Evolutionary conservation across 92 coral and sea anemone species (phyloP).

Genomic region (Anthopleura xanthogrammica): DNA sequence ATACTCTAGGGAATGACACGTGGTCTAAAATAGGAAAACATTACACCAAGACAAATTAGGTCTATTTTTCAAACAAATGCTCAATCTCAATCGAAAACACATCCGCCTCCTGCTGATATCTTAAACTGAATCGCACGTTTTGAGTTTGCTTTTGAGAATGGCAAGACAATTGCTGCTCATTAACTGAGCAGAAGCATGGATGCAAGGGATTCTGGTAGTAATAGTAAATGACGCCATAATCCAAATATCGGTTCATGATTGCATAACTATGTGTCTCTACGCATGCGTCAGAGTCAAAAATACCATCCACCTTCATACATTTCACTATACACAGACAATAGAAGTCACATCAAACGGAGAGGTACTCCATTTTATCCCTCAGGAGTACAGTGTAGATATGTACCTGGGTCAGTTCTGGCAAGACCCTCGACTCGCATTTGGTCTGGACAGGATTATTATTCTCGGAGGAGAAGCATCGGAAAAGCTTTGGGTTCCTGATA

Average conservation of each 20-base stretch:
- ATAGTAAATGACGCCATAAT: too few species aligned
- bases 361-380: not conserved
- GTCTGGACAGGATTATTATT: slow-evolving; percentile 76
- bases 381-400: slow-evolving; percentile 92
- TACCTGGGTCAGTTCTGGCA: slow-evolving; percentile 97
- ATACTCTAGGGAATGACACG: too few species aligned
- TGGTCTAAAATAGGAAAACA: too few species aligned
- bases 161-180: too few species aligned
- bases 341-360: not conserved
- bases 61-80: too few species aligned
- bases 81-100: too few species aligned
- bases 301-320: slow-evolving; percentile 7
- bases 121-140: too few species aligned
- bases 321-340: not conserved
- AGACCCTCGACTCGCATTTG: slow-evolving; percentile 95
- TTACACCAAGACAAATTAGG: too few species aligned
- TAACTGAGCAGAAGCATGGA: too few species aligned
- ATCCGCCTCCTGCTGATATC: too few species aligned
- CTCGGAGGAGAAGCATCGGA: slow-evolving; percentile 85
- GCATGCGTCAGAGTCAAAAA: not conserved
- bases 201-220: too few species aligned
- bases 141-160: too few species aligned
- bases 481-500: slow-evolving; percentile 93
- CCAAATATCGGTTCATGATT: not conserved
- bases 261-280: not conserved